Percentiles rank a stretch among this genome's conserved stretches.
phyloP scores from a whole-genome alignment of 2,888 invertebrate genomes.

The Dorcus hopei region DNA sequence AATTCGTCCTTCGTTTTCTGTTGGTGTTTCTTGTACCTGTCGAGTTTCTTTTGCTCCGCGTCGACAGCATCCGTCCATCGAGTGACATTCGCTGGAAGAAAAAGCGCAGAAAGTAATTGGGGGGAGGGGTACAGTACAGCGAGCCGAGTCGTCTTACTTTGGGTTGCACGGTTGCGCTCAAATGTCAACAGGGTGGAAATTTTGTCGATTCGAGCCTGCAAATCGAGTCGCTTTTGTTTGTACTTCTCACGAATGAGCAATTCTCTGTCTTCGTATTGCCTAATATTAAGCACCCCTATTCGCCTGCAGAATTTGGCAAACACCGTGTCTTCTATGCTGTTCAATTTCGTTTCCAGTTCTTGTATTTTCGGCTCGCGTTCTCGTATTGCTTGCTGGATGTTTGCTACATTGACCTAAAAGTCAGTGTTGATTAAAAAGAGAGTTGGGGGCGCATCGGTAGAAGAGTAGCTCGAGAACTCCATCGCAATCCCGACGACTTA shows the following conservation, averaged over 20 bases:
- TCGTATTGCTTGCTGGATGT: constrained; percentile 67
- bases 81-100: constrained; percentile 73
- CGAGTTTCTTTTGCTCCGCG: constrained; percentile 87
- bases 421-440: not conserved
- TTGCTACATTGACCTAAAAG: constrained; percentile 62
- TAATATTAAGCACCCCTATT: constrained; percentile 94
- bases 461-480: constrained; percentile 43
- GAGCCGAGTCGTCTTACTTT: constrained; percentile 57
- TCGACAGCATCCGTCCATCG: constrained; percentile 92
- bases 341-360: constrained; percentile 92
- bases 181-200: constrained; percentile 95
- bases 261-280: constrained; percentile 98
- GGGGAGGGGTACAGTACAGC: too few species aligned
- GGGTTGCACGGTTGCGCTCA: constrained; percentile 89
- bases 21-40: constrained; percentile 72
- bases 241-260: constrained; percentile 92
- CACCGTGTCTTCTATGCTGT: constrained; percentile 94
- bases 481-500: too few species aligned
- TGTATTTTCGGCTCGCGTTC: constrained; percentile 80
- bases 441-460: too few species aligned
- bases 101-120: not conserved
- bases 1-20: constrained; percentile 75
- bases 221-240: constrained; percentile 91
- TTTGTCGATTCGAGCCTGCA: constrained; percentile 93
- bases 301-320: constrained; percentile 90